phyloP scores from a whole-genome alignment of 2,888 invertebrate species.

The Dromius quadrimaculatus region DNA sequence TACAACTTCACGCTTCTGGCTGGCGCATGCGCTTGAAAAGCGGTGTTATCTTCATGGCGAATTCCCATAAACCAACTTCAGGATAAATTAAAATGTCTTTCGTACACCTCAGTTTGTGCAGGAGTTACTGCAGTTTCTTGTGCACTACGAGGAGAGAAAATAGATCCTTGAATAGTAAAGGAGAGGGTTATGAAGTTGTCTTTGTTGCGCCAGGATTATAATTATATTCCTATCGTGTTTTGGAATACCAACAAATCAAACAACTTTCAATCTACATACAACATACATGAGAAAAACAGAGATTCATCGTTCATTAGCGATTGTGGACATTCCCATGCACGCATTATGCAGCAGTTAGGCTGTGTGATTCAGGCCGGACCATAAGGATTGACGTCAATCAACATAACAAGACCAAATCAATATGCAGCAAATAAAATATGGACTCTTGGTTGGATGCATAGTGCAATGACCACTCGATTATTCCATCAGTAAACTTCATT shows the following conservation, averaged over 20 bases:
- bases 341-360: too few species aligned
- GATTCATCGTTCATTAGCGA: slow-evolving; percentile 33
- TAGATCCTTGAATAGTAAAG: slow-evolving; percentile 28
- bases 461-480: too few species aligned
- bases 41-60: slow-evolving; percentile 35
- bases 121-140: slow-evolving; percentile 47
- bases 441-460: too few species aligned
- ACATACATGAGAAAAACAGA: not conserved
- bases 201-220: slow-evolving; percentile 30
- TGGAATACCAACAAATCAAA: too few species aligned
- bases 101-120: slow-evolving; percentile 38
- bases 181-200: not conserved
- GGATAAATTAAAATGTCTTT: slow-evolving; percentile 50
- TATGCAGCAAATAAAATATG: slow-evolving; percentile 45
- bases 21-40: slow-evolving; percentile 21
- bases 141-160: slow-evolving; percentile 44
- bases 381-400: slow-evolving; percentile 27
- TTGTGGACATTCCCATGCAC: slow-evolving; percentile 25
- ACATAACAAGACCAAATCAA: slow-evolving; percentile 46
- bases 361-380: not conserved
- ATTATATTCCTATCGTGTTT: slow-evolving; percentile 30
- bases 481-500: too few species aligned
- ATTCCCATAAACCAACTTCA: slow-evolving; percentile 48
- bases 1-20: slow-evolving; percentile 29
- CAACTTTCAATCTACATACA: too few species aligned